A percentile compares a stretch with the other conserved stretches of the same genome.
phyloP scores from a whole-genome alignment of 2,888 invertebrate genomes.

The Nemotelus pantherinus region DNA sequence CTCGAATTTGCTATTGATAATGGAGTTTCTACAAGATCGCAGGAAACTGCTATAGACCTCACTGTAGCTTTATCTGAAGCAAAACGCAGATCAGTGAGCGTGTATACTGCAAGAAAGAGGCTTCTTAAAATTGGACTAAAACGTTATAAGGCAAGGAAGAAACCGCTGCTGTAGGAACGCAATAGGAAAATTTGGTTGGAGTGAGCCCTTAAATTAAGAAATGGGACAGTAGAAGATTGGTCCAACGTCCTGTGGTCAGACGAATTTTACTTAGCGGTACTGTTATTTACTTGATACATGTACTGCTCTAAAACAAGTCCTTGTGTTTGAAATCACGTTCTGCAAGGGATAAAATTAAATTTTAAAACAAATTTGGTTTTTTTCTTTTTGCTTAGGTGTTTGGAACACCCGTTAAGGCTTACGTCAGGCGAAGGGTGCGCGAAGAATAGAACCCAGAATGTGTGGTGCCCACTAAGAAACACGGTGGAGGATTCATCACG shows the following conservation, averaged over 20 bases:
- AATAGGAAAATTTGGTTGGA: slow-evolving; percentile 1
- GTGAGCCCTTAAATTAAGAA: not conserved
- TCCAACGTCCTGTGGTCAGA: slow-evolving; percentile 32
- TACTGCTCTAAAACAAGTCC: not conserved
- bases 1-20: too few relatives aligned
- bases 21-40: not conserved
- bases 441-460: not conserved
- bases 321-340: not conserved
- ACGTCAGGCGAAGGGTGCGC: not conserved
- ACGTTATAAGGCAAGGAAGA: slow-evolving; percentile 21
- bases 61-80: not conserved
- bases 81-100: not conserved
- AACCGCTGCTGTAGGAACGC: slow-evolving; percentile 1
- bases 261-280: slow-evolving; percentile 26
- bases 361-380: not conserved
- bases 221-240: slow-evolving; percentile 26
- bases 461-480: not conserved
- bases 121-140: slow-evolving; percentile 6
- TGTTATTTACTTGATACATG: not conserved
- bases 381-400: not conserved
- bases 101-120: not conserved
- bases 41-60: not conserved
- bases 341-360: not conserved
- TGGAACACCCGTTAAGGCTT: not conserved
- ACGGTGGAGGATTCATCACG: not conserved